Conservation (phyloP, 2,797 vertebrate species). For the Yasuhikotakia modesta region DNA sequence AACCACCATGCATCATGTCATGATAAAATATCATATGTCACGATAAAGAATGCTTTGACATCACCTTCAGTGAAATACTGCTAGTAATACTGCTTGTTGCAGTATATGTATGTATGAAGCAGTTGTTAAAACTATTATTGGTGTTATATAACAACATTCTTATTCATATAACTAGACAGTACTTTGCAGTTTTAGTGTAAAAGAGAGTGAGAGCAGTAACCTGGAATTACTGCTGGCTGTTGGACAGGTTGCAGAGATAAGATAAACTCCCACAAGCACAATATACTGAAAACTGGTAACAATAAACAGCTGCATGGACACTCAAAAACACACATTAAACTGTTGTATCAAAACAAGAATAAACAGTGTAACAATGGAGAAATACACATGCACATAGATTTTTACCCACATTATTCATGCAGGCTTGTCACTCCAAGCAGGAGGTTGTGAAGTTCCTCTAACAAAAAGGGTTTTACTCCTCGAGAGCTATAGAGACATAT, state of each 20-base stretch:
- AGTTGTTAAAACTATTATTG: constrained; percentile 10
- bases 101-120: constrained; percentile 4
- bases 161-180: not conserved
- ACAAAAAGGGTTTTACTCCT: no score
- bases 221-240: not conserved
- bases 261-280: constrained; percentile 15
- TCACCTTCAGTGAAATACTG: constrained; percentile 33
- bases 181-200: not conserved
- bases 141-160: not conserved
- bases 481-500: no score
- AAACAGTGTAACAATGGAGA: constrained; percentile 63
- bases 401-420: constrained; percentile 29
- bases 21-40: constrained; percentile 45
- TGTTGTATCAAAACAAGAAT: no score
- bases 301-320: constrained; percentile 26
- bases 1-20: no score
- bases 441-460: no score
- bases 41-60: constrained; percentile 53
- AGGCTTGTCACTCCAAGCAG: constrained; percentile 24
- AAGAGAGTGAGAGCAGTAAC: constrained; percentile 15
- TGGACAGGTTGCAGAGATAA: constrained; percentile 37
- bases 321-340: no score
- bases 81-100: constrained; percentile 22
- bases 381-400: constrained; percentile 59
- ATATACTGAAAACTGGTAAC: constrained; percentile 22